phyloP scores from a whole-genome alignment of 2,113 vertebrate genomes.

The Lepidothrix coronata region DNA sequence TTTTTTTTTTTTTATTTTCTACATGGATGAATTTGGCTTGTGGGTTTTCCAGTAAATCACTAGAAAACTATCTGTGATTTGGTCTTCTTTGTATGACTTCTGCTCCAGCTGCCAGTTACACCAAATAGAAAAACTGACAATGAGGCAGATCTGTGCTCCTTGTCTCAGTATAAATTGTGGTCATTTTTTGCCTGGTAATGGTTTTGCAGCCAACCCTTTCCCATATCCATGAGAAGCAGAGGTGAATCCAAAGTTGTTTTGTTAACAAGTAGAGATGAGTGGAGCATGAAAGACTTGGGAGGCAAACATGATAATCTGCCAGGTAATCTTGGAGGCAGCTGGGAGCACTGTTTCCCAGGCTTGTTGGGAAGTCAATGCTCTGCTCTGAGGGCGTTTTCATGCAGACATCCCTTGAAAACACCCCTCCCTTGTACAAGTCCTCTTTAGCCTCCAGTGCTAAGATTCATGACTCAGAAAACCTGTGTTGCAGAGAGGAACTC shows the following conservation, averaged over 20 bases:
- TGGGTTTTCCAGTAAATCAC: constrained; percentile 40
- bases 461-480: not conserved
- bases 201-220: not conserved
- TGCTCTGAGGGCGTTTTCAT: not conserved
- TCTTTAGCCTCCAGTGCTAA: not conserved
- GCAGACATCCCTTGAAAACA: not conserved
- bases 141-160: not conserved
- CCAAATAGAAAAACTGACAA: constrained; percentile 15
- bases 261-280: not conserved
- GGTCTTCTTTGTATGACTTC: not conserved
- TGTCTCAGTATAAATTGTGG: not conserved
- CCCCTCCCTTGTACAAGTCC: not conserved
- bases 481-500: not conserved
- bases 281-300: not conserved
- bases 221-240: not conserved
- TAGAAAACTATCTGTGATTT: constrained; percentile 35
- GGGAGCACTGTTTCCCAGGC: not conserved
- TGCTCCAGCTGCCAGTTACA: not conserved
- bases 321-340: not conserved
- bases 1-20: not conserved
- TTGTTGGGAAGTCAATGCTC: not conserved
- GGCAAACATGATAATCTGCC: not conserved
- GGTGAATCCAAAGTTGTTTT: not conserved
- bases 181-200: not conserved
- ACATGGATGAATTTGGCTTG: not conserved